phyloP scores from a whole-genome alignment of 1,140 invertebrate species.

The Araneus ventricosus region DNA sequence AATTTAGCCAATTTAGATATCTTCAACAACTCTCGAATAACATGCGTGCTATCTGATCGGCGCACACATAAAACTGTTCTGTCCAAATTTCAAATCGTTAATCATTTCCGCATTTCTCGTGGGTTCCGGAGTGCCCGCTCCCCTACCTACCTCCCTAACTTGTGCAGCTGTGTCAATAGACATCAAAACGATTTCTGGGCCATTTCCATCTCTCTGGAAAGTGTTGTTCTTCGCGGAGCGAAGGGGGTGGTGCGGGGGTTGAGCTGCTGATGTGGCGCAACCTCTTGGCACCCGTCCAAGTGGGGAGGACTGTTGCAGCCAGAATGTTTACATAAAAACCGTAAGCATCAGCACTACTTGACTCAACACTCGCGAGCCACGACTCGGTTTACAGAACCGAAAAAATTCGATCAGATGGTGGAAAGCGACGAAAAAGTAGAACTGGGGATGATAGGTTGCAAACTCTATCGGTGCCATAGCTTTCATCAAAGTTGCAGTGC shows the following conservation, averaged over 20 bases:
- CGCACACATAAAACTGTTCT: too few species aligned
- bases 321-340: slow-evolving; percentile 13
- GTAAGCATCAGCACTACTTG: slow-evolving; percentile 22
- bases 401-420: not conserved
- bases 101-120: not conserved
- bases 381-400: not conserved
- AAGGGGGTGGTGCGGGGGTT: not conserved
- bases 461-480: too few species aligned
- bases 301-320: not conserved
- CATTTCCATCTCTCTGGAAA: slow-evolving; percentile 18
- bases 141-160: not conserved
- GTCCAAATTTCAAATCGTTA: not conserved
- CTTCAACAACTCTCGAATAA: not conserved
- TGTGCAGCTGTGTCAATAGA: slow-evolving; percentile 8
- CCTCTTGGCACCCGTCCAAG: not conserved
- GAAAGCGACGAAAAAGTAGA: not conserved
- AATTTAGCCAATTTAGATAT: too few species aligned
- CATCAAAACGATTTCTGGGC: not conserved
- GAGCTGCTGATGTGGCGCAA: not conserved
- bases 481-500: too few species aligned
- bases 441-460: not conserved
- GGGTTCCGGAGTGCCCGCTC: not conserved
- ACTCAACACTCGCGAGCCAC: not conserved
- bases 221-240: not conserved
- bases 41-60: too few species aligned